Conservation (phyloP, 1,140 invertebrate species). For the Saxidomus purpurata region DNA sequence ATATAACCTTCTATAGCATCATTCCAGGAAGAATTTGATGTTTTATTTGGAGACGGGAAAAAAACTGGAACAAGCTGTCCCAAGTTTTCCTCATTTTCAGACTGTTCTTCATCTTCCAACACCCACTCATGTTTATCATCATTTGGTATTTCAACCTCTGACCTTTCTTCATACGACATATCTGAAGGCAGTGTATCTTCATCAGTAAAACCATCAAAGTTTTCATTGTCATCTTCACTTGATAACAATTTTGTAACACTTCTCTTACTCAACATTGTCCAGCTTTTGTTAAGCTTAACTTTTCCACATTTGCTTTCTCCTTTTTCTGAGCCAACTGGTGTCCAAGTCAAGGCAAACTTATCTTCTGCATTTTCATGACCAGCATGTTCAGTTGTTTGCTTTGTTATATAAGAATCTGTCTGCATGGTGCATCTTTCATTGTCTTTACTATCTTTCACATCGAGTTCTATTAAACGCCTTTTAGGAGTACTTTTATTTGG, state of each 20-base stretch:
- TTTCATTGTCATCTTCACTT: conserved; percentile 61
- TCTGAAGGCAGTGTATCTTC: conserved; percentile 66
- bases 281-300: conserved; percentile 70
- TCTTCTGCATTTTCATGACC: not conserved
- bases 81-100: conserved; percentile 40
- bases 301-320: conserved; percentile 38
- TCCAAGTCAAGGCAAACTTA: conserved; percentile 25
- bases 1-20: conserved; percentile 70
- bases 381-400: not conserved
- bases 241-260: conserved; percentile 68
- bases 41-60: conserved; percentile 71
- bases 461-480: not conserved
- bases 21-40: conserved; percentile 73
- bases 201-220: conserved; percentile 68
- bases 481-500: not conserved
- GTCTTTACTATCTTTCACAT: not conserved
- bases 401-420: not conserved
- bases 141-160: conserved; percentile 66
- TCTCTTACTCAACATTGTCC: conserved; percentile 71
- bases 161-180: conserved; percentile 68
- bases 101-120: conserved; percentile 49
- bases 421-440: not conserved
- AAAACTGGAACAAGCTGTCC: conserved; percentile 35
- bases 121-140: conserved; percentile 69
- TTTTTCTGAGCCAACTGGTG: not conserved